A percentile compares a stretch with the other conserved stretches of the same genome.
Conservation (phyloP, 2,888 invertebrate species). For the Leucozona laternaria region DNA sequence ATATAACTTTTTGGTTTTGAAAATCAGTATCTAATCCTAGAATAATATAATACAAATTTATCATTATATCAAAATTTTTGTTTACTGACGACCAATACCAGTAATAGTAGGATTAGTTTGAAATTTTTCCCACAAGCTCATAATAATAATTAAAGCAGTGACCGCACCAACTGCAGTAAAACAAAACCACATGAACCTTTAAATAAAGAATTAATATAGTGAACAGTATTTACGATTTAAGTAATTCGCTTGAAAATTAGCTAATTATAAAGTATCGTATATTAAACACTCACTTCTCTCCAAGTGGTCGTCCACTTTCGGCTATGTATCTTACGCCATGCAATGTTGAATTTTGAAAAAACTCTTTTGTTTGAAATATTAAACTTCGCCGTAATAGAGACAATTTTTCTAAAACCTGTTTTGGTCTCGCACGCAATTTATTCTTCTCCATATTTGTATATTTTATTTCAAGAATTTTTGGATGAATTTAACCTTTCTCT, state of each 20-base stretch:
- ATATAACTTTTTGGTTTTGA: slow-evolving; percentile 91
- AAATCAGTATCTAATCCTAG: slow-evolving; percentile 91
- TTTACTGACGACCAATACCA: slow-evolving; percentile 81
- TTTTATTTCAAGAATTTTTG: neutral
- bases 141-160: slow-evolving; percentile 90
- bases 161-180: slow-evolving; percentile 89
- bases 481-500: neutral
- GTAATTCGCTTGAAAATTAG: neutral
- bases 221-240: neutral
- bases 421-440: neutral
- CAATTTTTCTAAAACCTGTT: slow-evolving; percentile 76
- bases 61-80: neutral
- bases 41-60: slow-evolving; percentile 72
- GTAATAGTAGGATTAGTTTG: slow-evolving; percentile 93
- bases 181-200: slow-evolving; percentile 91
- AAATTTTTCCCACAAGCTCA: slow-evolving; percentile 92
- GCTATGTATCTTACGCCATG: slow-evolving; percentile 92
- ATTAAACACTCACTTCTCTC: slow-evolving; percentile 88
- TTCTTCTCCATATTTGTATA: slow-evolving; percentile 14
- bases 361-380: slow-evolving; percentile 89
- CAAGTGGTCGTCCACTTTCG: slow-evolving; percentile 89
- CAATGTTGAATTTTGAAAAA: slow-evolving; percentile 90
- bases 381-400: slow-evolving; percentile 86
- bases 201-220: slow-evolving; percentile 4
- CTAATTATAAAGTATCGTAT: neutral